phyloP scores from a whole-genome alignment of 2,113 vertebrate genomes.

The Platichthys flesus region DNA sequence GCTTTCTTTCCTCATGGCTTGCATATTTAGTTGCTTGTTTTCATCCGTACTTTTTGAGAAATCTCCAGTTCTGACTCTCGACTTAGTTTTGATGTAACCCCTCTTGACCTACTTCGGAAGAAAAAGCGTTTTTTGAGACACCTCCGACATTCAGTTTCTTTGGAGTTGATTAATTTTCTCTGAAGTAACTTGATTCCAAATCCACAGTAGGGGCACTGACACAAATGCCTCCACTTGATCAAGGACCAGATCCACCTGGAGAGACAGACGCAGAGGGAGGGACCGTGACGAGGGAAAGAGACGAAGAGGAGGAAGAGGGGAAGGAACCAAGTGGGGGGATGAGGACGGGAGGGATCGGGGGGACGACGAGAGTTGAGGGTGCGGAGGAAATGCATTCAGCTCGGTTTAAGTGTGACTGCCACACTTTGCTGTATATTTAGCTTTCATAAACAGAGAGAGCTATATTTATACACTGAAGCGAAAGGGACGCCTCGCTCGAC shows the following conservation, averaged over 20 bases:
- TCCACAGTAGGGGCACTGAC: slow-evolving; percentile 18
- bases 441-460: slow-evolving; percentile 34
- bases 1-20: background rate
- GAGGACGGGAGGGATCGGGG: background rate
- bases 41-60: background rate
- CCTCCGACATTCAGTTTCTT: slow-evolving; percentile 33
- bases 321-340: slow-evolving; percentile 7
- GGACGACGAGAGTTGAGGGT: slow-evolving; percentile 20
- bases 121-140: slow-evolving; percentile 29
- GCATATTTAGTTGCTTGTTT: slow-evolving; percentile 7
- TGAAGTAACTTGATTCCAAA: slow-evolving; percentile 17
- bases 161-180: slow-evolving; percentile 44
- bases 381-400: slow-evolving; percentile 50
- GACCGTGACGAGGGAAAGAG: background rate
- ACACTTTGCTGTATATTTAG: slow-evolving; percentile 57
- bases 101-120: slow-evolving; percentile 42
- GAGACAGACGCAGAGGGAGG: slow-evolving; percentile 27
- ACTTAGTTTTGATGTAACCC: background rate
- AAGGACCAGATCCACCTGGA: slow-evolving; percentile 53
- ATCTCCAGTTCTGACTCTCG: too few relatives aligned
- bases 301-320: background rate
- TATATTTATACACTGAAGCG: slow-evolving; percentile 50
- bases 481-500: slow-evolving; percentile 9
- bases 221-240: slow-evolving; percentile 62
- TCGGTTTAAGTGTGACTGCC: slow-evolving; percentile 42